Base-by-base conservation (phyloP, 2,113 vertebrate genomes). In the Connochaetes taurinus region DNA sequence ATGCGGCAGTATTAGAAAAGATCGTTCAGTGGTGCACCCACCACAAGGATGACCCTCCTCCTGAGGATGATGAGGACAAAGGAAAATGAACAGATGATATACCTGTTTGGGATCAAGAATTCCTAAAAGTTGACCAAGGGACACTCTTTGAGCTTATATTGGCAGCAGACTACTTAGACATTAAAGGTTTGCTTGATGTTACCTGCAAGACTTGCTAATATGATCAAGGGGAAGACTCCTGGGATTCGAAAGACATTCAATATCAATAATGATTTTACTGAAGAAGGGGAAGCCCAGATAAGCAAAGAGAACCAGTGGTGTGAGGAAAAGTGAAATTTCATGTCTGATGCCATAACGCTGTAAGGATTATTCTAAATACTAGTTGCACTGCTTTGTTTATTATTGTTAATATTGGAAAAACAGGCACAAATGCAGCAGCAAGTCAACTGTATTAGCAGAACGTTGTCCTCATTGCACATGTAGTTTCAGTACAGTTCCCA, bases 261-360 rank as follows among this genome's bases (percentile, higher is more conserved):
- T 98, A 99, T 99, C 97, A 99, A 99, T 99, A 99, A 99, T 97
- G 99, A 99, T 98, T 99, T 99, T 97, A 99, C 99, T 98, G 99
- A 99, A 98, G 99, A 99, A 98, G 99, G 99, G 78, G 99, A 99
- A 98, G 99, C 99, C 98, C 99, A 99, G 99, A 99, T 98, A 99
- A 99, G 99, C 99, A 99, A 99, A 99, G 99, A 99, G 98, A 99
- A 99, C 99, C 99, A 99, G 99, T 99, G 99, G 99, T 99, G 99
- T 98, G 99, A 74, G 67, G 67, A 71, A n/a, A 74, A 25, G 67
- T 74, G 36, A 74, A 74, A 40, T 74, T 40, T 74, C 67, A 2
- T 12, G n/a, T 74, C n/a, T 3, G n/a, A 23, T 3, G 1, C 67
- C 5, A 2, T 40, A 40, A 74, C 67, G 13, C 19, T 25, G 19